Evolutionary conservation across 2,797 vertebrate species (phyloP), one percentile per base, ranked within the genome.

Genomic region (Myotis pilosus): DNA sequence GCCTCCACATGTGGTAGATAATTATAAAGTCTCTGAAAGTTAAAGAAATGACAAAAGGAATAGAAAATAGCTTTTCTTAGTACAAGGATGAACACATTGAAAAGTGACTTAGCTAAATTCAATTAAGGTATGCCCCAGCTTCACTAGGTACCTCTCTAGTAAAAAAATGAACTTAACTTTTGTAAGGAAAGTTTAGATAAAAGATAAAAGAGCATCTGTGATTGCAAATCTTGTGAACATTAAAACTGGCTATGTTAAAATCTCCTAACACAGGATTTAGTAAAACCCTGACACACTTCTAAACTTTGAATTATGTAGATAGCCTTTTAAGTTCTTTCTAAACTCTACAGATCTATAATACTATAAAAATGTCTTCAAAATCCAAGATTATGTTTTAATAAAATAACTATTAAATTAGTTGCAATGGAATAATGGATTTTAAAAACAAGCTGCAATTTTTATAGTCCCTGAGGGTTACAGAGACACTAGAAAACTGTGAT

Each of bases 361-460:
- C 62, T 64, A 83, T 51, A 92, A 93, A 64, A 12, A 80, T 5
- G 38, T 66, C 28, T 25, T 78, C 19, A 74, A 83, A 84, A 82
- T 64, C 9, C 13, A 94, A 92, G 9, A 41, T 36, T 82, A 38
- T 41, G 22, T 62, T 92, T 74, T 81, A 92, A 49, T 72, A 47
- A 86, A 87, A 89, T 86, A 66, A 33, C 30, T 79, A 76, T 71
- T 90, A 81, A 78, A 51, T 85, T 82, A 83, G 5, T 55, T 79
- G 2, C 47, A 64, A 82, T 64, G 30, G 84, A 87, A 38, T 80
- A 55, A 38, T 36, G 2, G 3, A 11, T 62, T 74, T 62, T 83
- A 51, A 87, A 87, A 84, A 83, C n/a, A 62, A 74, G 47, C 25
- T 68, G 25, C 2, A 76, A 20, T 87, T 89, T 93, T 87, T 71